Evolutionary conservation across 2,797 vertebrate species (phyloP).

Genomic region (Coendou prehensilis): DNA sequence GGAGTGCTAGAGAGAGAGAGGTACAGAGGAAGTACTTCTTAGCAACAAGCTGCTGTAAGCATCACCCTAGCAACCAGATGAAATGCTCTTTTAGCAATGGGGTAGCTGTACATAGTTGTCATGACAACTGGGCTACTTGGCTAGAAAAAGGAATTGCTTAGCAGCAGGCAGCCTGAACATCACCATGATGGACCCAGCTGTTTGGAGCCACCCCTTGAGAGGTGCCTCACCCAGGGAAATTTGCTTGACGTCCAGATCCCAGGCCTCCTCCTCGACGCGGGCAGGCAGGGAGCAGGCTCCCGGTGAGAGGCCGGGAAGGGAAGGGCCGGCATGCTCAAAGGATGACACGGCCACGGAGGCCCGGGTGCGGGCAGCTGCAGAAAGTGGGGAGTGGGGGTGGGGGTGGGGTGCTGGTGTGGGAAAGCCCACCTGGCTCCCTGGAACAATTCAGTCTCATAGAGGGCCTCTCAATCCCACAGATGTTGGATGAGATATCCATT

Average conservation of each 20-base stretch:
- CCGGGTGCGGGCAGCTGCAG: slow-evolving; percentile 86
- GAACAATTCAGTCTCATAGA: slow-evolving; percentile 61
- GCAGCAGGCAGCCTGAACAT: slow-evolving; percentile 79
- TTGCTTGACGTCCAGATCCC: slow-evolving; percentile 88
- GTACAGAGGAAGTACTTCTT: slow-evolving; percentile 83
- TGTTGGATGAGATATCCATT: slow-evolving; percentile 36
- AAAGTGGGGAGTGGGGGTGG: slow-evolving; percentile 69
- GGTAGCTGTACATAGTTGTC: slow-evolving; percentile 82
- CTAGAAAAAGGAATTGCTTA: slow-evolving; percentile 81
- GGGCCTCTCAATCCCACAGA: slow-evolving; percentile 60
- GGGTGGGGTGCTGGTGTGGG: slow-evolving; percentile 73
- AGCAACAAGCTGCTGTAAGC: slow-evolving; percentile 84
- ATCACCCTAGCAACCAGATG: slow-evolving; percentile 81
- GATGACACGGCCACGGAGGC: slow-evolving; percentile 87
- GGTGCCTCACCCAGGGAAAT: slow-evolving; percentile 87
- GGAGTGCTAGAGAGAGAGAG: slow-evolving; percentile 79
- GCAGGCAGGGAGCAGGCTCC: slow-evolving; percentile 87
- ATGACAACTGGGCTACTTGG: slow-evolving; percentile 80
- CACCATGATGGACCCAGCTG: slow-evolving; percentile 75
- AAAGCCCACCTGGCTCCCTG: slow-evolving; percentile 65
- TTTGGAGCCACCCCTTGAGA: slow-evolving; percentile 81
- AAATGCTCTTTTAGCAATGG: slow-evolving; percentile 79
- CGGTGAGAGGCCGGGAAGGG: slow-evolving; percentile 85
- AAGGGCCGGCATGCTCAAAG: slow-evolving; percentile 85
- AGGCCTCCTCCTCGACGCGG: slow-evolving; percentile 88